Evolutionary conservation across 2,113 vertebrate species (phyloP).

Genomic region (Erinaceus europaeus): DNA sequence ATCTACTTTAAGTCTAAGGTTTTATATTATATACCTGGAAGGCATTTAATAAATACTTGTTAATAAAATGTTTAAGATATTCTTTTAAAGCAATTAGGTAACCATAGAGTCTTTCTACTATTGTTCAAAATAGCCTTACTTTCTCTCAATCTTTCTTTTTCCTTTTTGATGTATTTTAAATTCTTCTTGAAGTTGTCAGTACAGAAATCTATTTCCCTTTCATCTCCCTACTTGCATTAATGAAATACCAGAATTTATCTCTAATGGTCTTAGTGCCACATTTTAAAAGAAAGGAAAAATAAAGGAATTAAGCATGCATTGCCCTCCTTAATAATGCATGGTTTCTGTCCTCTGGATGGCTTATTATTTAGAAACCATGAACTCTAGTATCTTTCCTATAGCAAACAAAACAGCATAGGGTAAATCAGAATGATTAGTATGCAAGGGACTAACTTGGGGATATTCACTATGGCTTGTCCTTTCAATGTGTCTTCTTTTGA

Average conservation of each 20-base stretch:
- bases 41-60: not conserved
- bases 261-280: constrained; percentile 19
- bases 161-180: constrained; percentile 4
- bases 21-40: not conserved
- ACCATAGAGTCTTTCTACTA: not conserved
- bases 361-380: constrained; percentile 55
- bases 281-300: constrained; percentile 51
- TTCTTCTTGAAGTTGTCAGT: constrained; percentile 25
- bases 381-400: constrained; percentile 24
- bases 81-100: not conserved
- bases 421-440: constrained; percentile 69
- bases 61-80: not conserved
- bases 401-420: constrained; percentile 19
- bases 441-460: constrained; percentile 38
- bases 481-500: constrained; percentile 76
- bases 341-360: constrained; percentile 37
- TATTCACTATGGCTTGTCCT: constrained; percentile 72
- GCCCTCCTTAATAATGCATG: constrained; percentile 33
- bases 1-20: constrained; percentile 1
- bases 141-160: not conserved
- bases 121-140: not conserved
- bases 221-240: constrained; percentile 28
- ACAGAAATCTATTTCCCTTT: constrained; percentile 38
- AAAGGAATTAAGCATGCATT: constrained; percentile 15
- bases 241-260: constrained; percentile 11